Evolutionary conservation across 1,140 invertebrate species (phyloP).

Genomic region (Caenorhabditis elegans): DNA sequence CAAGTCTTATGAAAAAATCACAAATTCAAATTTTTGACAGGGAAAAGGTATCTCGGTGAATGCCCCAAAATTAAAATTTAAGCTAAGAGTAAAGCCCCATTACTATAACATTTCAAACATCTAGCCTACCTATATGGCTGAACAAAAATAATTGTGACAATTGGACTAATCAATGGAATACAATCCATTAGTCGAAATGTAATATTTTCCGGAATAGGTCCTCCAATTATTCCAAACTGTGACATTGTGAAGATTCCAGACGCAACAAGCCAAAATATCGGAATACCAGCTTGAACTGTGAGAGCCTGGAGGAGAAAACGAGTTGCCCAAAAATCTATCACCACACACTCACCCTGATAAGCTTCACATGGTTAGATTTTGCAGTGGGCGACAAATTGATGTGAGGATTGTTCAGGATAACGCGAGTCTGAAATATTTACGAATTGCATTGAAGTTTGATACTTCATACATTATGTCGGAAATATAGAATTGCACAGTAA

Average conservation of each 20-base stretch:
- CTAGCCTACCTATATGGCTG: neutral
- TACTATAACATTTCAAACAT: no score
- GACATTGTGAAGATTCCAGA: neutral
- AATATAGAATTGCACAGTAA: neutral
- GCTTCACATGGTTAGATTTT: neutral
- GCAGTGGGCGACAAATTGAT: neutral
- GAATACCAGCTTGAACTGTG: neutral
- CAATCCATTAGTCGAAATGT: neutral
- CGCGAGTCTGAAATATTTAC: neutral
- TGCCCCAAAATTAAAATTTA: no score
- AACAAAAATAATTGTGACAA: neutral
- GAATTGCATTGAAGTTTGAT: neutral
- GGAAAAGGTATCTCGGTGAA: no score
- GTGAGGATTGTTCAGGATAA: neutral
- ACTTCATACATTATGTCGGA: neutral
- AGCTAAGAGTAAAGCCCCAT: no score
- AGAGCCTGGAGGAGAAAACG: no score
- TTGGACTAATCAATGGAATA: neutral
- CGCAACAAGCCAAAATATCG: neutral
- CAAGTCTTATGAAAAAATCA: no score
- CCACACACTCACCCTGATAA: neutral
- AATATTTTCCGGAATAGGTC: neutral
- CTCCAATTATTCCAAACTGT: neutral
- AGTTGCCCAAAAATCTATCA: no score
- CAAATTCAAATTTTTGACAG: no score